Evolutionary conservation across 1,140 invertebrate genomes (phyloP).

Genomic region (Polypedilum vanderplanki): DNA sequence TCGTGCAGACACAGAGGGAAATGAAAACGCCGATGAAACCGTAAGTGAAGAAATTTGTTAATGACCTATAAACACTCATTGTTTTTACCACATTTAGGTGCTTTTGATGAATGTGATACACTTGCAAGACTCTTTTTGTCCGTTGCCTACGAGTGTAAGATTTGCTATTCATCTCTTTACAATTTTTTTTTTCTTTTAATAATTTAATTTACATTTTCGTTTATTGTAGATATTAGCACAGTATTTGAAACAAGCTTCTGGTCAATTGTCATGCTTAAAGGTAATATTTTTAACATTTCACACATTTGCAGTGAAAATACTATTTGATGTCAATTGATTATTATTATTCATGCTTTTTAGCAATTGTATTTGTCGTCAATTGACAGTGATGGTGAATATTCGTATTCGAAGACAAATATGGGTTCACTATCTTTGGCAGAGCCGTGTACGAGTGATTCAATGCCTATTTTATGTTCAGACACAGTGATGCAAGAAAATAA

Average conservation of each 20-base stretch:
- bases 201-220: too few species aligned
- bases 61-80: background rate
- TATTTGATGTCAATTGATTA: background rate
- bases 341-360: constrained; percentile 46
- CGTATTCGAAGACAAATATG: constrained; percentile 33
- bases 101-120: constrained; percentile 72
- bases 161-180: background rate
- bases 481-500: constrained; percentile 34
- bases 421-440: constrained; percentile 42
- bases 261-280: constrained; percentile 71
- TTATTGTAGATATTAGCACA: constrained; percentile 55
- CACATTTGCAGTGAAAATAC: background rate
- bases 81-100: constrained; percentile 50
- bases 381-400: constrained; percentile 51
- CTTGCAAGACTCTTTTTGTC: constrained; percentile 68
- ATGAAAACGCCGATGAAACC: constrained; percentile 65
- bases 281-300: constrained; percentile 43
- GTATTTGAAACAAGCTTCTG: constrained; percentile 74
- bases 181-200: too few species aligned
- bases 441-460: constrained; percentile 33
- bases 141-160: constrained; percentile 56
- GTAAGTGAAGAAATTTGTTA: constrained; percentile 44
- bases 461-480: constrained; percentile 42
- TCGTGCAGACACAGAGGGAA: constrained; percentile 48
- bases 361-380: constrained; percentile 67